A percentile compares a stretch with the other conserved stretches of the same genome.
phyloP scores from a whole-genome alignment of 2,888 invertebrate genomes.

The Ennomos fuscantarius region DNA sequence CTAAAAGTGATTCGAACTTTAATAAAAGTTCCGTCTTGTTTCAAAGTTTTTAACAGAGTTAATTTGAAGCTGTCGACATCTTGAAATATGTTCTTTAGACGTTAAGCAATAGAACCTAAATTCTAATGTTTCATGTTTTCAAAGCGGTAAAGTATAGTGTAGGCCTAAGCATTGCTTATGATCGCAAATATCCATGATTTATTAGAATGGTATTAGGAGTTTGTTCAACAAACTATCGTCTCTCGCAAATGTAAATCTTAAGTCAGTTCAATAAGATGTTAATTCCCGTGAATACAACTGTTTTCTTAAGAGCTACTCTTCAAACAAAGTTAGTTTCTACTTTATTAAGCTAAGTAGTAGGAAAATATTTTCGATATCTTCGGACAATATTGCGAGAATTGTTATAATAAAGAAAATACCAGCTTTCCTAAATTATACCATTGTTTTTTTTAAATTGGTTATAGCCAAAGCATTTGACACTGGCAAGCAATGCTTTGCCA shows the following conservation, averaged over 20 bases:
- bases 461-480: no score
- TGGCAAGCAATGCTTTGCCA: no score
- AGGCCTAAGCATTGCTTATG: constrained; percentile 22
- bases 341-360: constrained; percentile 10
- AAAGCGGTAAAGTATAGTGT: constrained; percentile 15
- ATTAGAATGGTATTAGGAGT: constrained; percentile 14
- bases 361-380: constrained; percentile 1
- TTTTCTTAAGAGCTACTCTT: constrained; percentile 12
- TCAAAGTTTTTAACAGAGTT: constrained; percentile 43
- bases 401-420: no score
- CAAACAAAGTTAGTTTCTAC: constrained; percentile 16
- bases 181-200: constrained; percentile 25
- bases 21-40: constrained; percentile 41
- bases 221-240: neutral
- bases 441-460: no score
- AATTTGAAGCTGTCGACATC: constrained; percentile 15
- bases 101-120: constrained; percentile 17
- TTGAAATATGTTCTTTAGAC: constrained; percentile 26
- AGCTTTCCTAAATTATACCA: no score
- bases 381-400: constrained; percentile 5
- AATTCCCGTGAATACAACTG: neutral
- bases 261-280: neutral
- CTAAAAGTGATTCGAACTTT: constrained; percentile 40
- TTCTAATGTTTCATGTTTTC: neutral
- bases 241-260: constrained; percentile 3